Evolutionary conservation across 2,797 vertebrate species (phyloP).

Genomic region (Liparis tanakae): DNA sequence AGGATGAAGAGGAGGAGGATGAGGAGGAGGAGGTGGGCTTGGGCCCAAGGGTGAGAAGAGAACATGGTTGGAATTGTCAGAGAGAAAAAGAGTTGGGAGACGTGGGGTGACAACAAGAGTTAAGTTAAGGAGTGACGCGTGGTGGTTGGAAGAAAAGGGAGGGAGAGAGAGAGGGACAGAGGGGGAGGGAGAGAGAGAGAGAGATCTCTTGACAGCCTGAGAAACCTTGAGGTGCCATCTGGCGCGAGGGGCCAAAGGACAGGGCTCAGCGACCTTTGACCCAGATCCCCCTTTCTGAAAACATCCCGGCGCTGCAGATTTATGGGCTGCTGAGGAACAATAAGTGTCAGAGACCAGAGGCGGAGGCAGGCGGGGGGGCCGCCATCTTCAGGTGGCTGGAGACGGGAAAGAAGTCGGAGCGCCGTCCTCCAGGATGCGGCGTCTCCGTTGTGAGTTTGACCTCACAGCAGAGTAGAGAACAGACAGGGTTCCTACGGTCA

Average conservation of each 20-base stretch:
- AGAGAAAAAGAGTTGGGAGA: conserved; percentile 52
- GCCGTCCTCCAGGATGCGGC: conserved; percentile 49
- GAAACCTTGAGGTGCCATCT: conserved; percentile 86
- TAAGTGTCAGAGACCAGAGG: conserved; percentile 73
- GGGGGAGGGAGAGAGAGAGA: conserved; percentile 37
- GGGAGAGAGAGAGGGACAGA: conserved; percentile 6
- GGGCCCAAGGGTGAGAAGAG: conserved; percentile 58
- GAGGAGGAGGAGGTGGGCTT: conserved; percentile 53
- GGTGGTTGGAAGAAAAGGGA: conserved; percentile 51
- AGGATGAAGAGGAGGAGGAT: no score
- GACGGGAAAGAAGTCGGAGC: conserved; percentile 55
- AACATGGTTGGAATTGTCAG: conserved; percentile 59
- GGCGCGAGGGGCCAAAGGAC: conserved; percentile 82
- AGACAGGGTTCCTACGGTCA: no score
- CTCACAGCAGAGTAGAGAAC: conserved; percentile 51
- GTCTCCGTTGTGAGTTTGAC: conserved; percentile 65
- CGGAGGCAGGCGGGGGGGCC: conserved; percentile 53
- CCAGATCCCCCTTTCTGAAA: conserved; percentile 85
- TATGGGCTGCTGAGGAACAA: conserved; percentile 84
- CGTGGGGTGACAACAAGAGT: conserved; percentile 47
- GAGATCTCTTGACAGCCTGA: conserved; percentile 79
- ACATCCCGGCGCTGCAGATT: conserved; percentile 81
- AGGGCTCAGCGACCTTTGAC: conserved; percentile 83
- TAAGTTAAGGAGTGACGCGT: conserved; percentile 49
- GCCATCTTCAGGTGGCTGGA: conserved; percentile 69